Percentiles rank a stretch among this genome's conserved stretches.
Evolutionary conservation across 2,113 vertebrate species (phyloP).

Genomic region (Cephalopterus ornatus): DNA sequence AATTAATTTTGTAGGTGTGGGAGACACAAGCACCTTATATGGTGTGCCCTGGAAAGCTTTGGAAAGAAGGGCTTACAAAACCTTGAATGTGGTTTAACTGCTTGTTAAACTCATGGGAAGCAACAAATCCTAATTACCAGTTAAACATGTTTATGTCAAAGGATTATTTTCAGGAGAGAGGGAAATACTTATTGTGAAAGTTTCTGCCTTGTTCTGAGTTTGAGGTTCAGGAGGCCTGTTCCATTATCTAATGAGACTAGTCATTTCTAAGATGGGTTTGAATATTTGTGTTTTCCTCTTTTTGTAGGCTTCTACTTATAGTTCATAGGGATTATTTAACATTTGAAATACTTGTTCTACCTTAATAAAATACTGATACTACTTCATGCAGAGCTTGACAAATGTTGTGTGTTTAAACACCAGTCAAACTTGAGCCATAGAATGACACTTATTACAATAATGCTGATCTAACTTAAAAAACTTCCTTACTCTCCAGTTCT

Average conservation of each 20-base stretch:
- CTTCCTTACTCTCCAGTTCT: background rate
- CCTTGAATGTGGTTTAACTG: background rate
- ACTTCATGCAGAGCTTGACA: background rate
- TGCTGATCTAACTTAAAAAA: constrained; percentile 1
- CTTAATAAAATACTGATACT: background rate
- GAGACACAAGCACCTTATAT: background rate
- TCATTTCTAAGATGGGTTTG: background rate
- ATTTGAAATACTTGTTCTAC: background rate
- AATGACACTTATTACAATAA: background rate
- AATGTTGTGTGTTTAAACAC: background rate
- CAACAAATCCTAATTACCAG: background rate
- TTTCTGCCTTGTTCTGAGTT: background rate
- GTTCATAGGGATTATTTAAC: background rate
- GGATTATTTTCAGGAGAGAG: background rate
- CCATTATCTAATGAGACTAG: background rate
- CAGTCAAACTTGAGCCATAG: background rate
- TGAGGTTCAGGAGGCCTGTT: background rate
- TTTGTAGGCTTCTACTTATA: background rate
- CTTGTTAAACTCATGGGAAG: background rate
- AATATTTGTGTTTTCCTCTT: background rate
- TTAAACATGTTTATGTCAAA: background rate
- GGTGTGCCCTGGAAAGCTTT: background rate
- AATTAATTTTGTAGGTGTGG: background rate
- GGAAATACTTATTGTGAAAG: background rate
- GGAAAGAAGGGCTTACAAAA: background rate